Base-by-base conservation (phyloP, 2,797 vertebrate genomes). In the Margarornis squamiger region DNA sequence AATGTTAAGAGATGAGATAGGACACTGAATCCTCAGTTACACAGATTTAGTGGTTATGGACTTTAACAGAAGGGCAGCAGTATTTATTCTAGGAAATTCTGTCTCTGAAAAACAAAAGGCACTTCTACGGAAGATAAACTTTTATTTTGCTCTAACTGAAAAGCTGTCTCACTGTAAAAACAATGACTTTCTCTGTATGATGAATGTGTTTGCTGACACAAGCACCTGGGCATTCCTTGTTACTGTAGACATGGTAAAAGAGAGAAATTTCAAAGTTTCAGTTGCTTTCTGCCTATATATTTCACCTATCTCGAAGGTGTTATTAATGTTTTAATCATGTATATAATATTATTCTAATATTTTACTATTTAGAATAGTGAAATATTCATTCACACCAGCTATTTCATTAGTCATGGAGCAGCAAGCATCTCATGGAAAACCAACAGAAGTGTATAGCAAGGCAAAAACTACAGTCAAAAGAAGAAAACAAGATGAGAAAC, bases 31-130 rank as follows among this genome's bases (percentile, higher is more conserved):
- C 84, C 90, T 91, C 90, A 36, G 86, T 97, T 97, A 94, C 68
- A 96, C 81, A 94, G 91, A 93, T 95, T 96, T 95, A 83, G 84
- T 93, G 67, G 84, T 39, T 91, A 91, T 61, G 72, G 93, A 87
- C 59, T 95, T 94, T 70, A 95, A 55, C 49, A 88, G 95, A 96
- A 97, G 88, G 90, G 86, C 96, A 95, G 34, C 14, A 67, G 27
- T 75, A 92, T 95, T 96, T 96, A 80, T 95, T 87, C 32, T 89
- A 55, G 41, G 80, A 95, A 81, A 87, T 66, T 87, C 74, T 95
- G 32, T 49, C 71, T 93, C 63, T 71, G 67, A 63, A 72, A 92
- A 95, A 82, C 57, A 85, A 82, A 95, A 95, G 38, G 32, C 39
- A 77, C 67, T 91, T 95, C 52, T 80, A 61, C 30, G 89, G 77